These are phyloP conservation scores for Agrilus biguttatus DNA, from an alignment of 2,888 invertebrate species.

Conservation along the genomic window DNA sequence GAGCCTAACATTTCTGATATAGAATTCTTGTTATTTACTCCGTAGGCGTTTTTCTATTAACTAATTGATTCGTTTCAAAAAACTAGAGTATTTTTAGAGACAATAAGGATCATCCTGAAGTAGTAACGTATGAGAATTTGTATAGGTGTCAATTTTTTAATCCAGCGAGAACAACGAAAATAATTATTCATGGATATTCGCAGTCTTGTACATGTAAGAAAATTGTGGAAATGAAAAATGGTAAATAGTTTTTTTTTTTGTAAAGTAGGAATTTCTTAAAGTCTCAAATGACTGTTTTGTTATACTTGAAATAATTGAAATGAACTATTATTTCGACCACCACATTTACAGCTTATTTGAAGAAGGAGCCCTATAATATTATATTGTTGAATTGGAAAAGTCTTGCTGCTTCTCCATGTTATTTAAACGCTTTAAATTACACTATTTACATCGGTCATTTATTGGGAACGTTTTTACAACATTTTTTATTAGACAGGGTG, in stretches of 20 bases:
- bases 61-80: too few relatives aligned
- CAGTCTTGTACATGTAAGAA: constrained; percentile 7
- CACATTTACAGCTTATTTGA: constrained; percentile 3
- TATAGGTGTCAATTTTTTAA: constrained; percentile 5
- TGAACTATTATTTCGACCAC: not conserved
- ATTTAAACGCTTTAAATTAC: constrained; percentile 7
- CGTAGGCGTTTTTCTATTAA: too few relatives aligned
- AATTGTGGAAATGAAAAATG: constrained; percentile 8
- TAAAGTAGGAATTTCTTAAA: not conserved
- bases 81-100: constrained; percentile 1
- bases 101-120: constrained; percentile 3
- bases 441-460: constrained; percentile 7
- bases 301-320: not conserved
- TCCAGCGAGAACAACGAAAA: constrained; percentile 5
- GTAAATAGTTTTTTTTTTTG: constrained; percentile 1
- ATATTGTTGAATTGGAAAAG: constrained; percentile 9
- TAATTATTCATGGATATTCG: constrained; percentile 9
- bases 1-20: too few relatives aligned
- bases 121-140: constrained; percentile 5
- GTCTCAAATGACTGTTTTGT: not conserved
- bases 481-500: constrained; percentile 2
- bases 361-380: constrained; percentile 2
- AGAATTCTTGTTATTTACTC: too few relatives aligned
- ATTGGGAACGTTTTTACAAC: constrained; percentile 6
- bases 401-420: constrained; percentile 5